phyloP scores from a whole-genome alignment of 1,140 invertebrate genomes.

The Penaeus vannamei region DNA sequence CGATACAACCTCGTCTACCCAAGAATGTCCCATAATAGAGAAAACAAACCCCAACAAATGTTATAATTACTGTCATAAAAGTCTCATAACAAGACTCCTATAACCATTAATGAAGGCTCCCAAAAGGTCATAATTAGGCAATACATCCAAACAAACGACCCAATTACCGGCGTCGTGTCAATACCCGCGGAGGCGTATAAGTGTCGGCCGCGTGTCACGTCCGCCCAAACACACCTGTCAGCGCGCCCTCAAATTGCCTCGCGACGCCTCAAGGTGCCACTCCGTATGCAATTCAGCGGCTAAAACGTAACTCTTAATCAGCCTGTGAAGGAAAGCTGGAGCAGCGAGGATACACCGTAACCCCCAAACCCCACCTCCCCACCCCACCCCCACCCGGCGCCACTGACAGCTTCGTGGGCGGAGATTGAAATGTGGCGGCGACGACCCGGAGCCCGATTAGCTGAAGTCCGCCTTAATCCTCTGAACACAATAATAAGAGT shows the following conservation, averaged over 20 bases:
- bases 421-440: slow-evolving; percentile 58
- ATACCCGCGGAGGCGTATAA: slow-evolving; percentile 20
- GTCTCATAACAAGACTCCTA: neutral
- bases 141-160: slow-evolving; percentile 38
- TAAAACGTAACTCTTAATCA: slow-evolving; percentile 50
- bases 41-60: too few relatives aligned
- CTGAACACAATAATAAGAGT: too few relatives aligned
- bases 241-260: neutral
- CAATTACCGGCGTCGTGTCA: slow-evolving; percentile 52
- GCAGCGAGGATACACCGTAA: slow-evolving; percentile 49
- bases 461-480: slow-evolving; percentile 23
- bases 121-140: slow-evolving; percentile 47
- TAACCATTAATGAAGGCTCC: slow-evolving; percentile 23
- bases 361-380: neutral
- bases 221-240: neutral
- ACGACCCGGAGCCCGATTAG: neutral
- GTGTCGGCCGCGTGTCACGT: neutral
- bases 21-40: too few relatives aligned
- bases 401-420: slow-evolving; percentile 38
- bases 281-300: slow-evolving; percentile 29
- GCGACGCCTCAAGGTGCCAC: neutral
- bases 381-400: neutral
- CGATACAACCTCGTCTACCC: too few relatives aligned
- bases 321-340: slow-evolving; percentile 40
- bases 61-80: too few relatives aligned